These are phyloP conservation scores for Mactromeris polynyma DNA, from an alignment of 2,888 invertebrate genomes.

Conservation along the genomic window DNA sequence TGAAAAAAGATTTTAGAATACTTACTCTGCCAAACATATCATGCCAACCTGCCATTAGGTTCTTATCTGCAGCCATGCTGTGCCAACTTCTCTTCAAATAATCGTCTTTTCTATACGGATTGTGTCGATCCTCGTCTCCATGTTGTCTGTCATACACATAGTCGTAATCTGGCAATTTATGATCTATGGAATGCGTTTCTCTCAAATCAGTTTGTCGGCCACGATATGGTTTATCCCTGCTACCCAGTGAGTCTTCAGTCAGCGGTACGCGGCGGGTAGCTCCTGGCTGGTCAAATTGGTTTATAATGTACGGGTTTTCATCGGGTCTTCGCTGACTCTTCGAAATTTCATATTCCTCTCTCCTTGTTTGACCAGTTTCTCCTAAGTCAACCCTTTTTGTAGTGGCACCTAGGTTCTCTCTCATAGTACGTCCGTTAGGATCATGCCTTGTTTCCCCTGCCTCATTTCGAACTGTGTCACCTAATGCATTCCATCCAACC, in stretches of 20 bases:
- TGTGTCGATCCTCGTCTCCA: neutral
- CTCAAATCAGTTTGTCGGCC: neutral
- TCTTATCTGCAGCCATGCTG: slow-evolving; percentile 19
- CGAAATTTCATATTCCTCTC: neutral
- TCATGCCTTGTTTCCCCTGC: no score
- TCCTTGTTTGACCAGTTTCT: neutral
- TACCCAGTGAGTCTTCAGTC: neutral
- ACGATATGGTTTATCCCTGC: neutral
- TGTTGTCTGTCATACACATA: neutral
- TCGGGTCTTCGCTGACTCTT: neutral
- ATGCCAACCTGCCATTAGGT: slow-evolving; percentile 18
- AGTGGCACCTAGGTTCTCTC: neutral
- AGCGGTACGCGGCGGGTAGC: neutral
- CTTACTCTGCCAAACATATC: slow-evolving; percentile 21
- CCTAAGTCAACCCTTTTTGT: slow-evolving; percentile 11
- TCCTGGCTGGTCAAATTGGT: neutral
- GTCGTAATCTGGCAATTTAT: neutral
- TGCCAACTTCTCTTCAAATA: slow-evolving; percentile 4
- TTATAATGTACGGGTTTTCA: neutral
- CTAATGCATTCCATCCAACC: no score
- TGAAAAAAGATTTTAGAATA: neutral
- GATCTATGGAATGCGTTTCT: neutral
- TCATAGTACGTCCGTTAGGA: neutral
- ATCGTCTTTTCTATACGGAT: neutral
- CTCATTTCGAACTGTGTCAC: no score